Percentiles rank a stretch among this genome's conserved stretches.
Conservation (phyloP, 2,888 invertebrate genomes). For the Palloptera scutellata region DNA sequence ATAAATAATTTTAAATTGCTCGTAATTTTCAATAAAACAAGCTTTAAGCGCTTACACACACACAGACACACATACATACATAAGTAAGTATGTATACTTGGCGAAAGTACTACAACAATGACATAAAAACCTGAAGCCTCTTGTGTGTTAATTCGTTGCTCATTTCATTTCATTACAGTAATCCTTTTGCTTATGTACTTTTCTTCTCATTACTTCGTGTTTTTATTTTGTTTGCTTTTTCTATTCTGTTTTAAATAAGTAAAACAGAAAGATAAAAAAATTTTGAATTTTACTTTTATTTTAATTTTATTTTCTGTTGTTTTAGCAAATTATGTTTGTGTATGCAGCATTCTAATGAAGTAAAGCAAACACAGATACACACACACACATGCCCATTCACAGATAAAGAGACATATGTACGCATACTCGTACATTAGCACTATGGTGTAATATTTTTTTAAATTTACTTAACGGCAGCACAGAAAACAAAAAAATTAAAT, state of each 20-base stretch:
- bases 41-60: neutral
- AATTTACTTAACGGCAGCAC: neutral
- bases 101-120: conserved; percentile 2
- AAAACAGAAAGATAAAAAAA: no score
- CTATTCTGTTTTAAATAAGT: neutral
- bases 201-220: conserved; percentile 2
- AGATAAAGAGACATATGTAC: conserved; percentile 8
- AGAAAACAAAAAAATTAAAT: no score
- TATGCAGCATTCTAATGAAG: conserved; percentile 38
- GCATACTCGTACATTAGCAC: conserved; percentile 11
- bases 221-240: conserved; percentile 15
- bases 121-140: neutral
- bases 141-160: conserved; percentile 41
- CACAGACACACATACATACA: neutral
- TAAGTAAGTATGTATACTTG: neutral
- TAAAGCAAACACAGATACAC: conserved; percentile 25
- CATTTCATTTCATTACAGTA: conserved; percentile 41
- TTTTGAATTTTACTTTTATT: conserved; percentile 34
- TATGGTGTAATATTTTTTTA: conserved; percentile 16
- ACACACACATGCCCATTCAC: conserved; percentile 26
- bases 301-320: conserved; percentile 31
- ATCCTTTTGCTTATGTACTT: conserved; percentile 32
- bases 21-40: conserved; percentile 30
- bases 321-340: conserved; percentile 39
- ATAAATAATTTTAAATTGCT: no score